A percentile compares a stretch with the other conserved stretches of the same genome.
phyloP scores from a whole-genome alignment of 1,140 invertebrate genomes.

The Luehdorfia chinensis region DNA sequence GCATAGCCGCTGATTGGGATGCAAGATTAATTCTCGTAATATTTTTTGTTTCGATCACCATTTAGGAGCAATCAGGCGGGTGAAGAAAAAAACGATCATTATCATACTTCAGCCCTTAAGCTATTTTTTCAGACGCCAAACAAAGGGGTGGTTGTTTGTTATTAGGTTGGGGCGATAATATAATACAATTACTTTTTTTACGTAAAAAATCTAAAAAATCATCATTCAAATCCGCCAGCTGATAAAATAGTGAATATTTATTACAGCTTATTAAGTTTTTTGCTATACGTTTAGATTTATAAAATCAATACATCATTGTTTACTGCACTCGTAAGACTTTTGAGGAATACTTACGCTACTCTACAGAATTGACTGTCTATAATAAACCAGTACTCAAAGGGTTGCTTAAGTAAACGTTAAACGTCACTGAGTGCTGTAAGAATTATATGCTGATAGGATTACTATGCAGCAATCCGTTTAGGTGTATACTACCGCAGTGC shows the following conservation, averaged over 20 bases:
- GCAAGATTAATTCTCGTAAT: conserved; percentile 68
- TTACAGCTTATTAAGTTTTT: conserved; percentile 43
- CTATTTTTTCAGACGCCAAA: conserved; percentile 73
- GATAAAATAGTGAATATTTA: conserved; percentile 52
- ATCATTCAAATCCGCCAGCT: conserved; percentile 75
- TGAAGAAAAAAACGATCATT: conserved; percentile 69
- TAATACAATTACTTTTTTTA: conserved; percentile 72
- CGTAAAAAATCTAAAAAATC: conserved; percentile 56
- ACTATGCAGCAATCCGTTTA: too few relatives aligned
- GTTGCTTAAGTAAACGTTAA: too few relatives aligned
- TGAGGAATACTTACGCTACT: too few relatives aligned
- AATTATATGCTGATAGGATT: too few relatives aligned
- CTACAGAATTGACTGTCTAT: too few relatives aligned
- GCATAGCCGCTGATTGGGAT: conserved; percentile 66
- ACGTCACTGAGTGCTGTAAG: too few relatives aligned
- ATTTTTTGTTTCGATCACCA: conserved; percentile 71
- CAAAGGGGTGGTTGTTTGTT: conserved; percentile 71
- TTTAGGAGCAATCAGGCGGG: conserved; percentile 67
- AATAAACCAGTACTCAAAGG: too few relatives aligned
- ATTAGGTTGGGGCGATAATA: conserved; percentile 74
- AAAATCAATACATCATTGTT: too few relatives aligned
- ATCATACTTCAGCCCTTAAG: conserved; percentile 75
- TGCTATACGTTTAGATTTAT: not conserved
- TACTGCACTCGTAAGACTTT: too few relatives aligned
- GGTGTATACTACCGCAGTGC: too few relatives aligned